Conservation (phyloP, 2,888 invertebrate species). For the Caenorhabditis becei region DNA sequence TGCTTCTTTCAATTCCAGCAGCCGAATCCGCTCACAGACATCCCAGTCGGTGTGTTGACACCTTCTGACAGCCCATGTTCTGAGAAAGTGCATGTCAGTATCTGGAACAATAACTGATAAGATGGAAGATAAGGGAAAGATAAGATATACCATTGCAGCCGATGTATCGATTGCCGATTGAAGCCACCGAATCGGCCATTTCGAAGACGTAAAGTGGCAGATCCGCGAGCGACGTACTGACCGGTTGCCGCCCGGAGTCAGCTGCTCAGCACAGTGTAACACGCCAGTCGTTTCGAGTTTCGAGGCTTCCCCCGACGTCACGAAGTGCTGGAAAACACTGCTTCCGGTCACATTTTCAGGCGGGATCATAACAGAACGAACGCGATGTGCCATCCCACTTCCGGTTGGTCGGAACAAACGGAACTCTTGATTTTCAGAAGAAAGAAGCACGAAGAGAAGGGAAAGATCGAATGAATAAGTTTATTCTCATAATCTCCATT, state of each 20-base stretch:
- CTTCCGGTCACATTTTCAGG: conserved; percentile 36
- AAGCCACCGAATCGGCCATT: conserved; percentile 66
- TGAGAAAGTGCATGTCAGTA: conserved; percentile 62
- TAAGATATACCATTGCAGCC: conserved; percentile 47
- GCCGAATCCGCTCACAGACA: conserved; percentile 85
- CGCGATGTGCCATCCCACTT: background rate
- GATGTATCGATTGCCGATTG: conserved; percentile 65
- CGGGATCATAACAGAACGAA: background rate
- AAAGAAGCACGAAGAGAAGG: background rate
- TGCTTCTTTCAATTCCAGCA: conserved; percentile 93
- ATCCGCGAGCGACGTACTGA: conserved; percentile 17
- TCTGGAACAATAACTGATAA: conserved; percentile 30
- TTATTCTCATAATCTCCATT: too few relatives aligned
- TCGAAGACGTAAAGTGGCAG: conserved; percentile 28
- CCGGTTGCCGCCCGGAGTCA: conserved; percentile 37
- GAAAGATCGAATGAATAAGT: background rate
- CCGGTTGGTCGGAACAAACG: background rate
- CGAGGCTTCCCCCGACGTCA: conserved; percentile 26
- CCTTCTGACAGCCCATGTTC: conserved; percentile 65
- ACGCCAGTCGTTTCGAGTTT: conserved; percentile 45
- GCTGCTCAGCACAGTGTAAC: conserved; percentile 42
- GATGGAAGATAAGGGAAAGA: background rate
- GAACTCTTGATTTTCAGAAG: too few relatives aligned
- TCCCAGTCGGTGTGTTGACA: conserved; percentile 82
- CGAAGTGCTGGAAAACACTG: conserved; percentile 16